Base-by-base conservation (phyloP, 2,113 vertebrate species). In the Heterochromis multidens region DNA sequence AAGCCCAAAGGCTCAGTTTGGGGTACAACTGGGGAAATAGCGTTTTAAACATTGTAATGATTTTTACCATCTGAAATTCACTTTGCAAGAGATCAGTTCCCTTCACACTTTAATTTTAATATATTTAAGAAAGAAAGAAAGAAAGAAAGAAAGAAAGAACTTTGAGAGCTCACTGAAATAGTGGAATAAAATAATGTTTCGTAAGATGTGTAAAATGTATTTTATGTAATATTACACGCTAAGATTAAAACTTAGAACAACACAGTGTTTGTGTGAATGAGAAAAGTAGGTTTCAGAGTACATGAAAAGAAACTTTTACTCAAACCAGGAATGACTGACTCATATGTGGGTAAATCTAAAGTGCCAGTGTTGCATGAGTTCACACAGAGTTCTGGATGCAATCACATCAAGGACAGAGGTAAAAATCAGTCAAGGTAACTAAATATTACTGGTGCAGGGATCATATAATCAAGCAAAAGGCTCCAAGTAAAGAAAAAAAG, bases 11-110 rank as follows among this genome's bases (percentile, higher is more conserved):
- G 54, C 63, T 87, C 40, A 27, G 62, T 31, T 57, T 49, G 63
- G 14, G 46, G 33, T 27, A 56, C 40, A 78, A 70, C 14, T 29
- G 1, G 49, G 56, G 25, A 46, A 82, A 74, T 80, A 56, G 60
- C 16, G 13, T 79, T 84, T 84, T 72, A 79, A 27, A 83, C 23
- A 59, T 29, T 82, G 77, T 19, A 80, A 77, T 80, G 67, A 86
- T 17, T 70, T 37, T 27, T 52, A 67, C 46, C 29, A 61, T 74
- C 43, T 78, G 27, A 77, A 46, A 86, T 77, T 88, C 6, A 59
- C 29, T 82, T 60, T 46, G 1, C 2, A n/a, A 6, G 5, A 21
- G 31, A 61, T 57, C 67, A 52, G 43, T 72, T 27, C 9, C 4
- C 9, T 62, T 29, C 13, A 40, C 23, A 79, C n/a, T 12, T n/a